Evolutionary conservation across 2,888 invertebrate genomes (phyloP), one percentile per base, ranked within the genome.

Genomic region (Ellobium chinense): DNA sequence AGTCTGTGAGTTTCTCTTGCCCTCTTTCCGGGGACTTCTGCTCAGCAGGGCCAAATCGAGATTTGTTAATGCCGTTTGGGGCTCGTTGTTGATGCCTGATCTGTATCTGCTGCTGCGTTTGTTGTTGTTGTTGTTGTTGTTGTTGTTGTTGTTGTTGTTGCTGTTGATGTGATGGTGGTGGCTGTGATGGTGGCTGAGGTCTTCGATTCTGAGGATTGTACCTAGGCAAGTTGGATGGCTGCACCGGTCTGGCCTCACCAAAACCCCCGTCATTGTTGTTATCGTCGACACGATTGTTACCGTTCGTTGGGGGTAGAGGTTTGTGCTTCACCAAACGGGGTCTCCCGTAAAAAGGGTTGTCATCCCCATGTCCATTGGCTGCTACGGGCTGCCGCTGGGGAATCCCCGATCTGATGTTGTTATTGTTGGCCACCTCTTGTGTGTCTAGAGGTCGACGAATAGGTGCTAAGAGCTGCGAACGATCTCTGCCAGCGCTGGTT

Each of bases 391-490:
- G 9, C 21, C 56, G 39, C 14, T 62, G 72, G 24, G 78, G 72
- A 21, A 78, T 72, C 21, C 78, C 78, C 14, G 78, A 78, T 14
- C 56, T 78, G 21, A 5, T 21, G 27, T 29, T 78, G 21, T 24
- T 54, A 46, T 2, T 69, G 46, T 46, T 46, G 24, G 27, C 63
- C n/a, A 5, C 34, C 0, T 29, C 77, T 60, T n/a, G 60, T 56
- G 27, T 76, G 29, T 60, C 73, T 14, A 31, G 36, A 27, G 75
- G 31, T 24, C 79, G 72, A 21, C 83, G 84, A 29, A 90, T 88
- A 12, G 90, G 89, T 1, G 89, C 89, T 12, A 90, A 82, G 1
- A 87, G 89, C n/a, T 90, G 87, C 27, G 86, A 81, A 24, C 88
- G 82, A 73, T 90, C 90, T 54, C 88, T 70, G 0, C 90, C 90